phyloP scores from a whole-genome alignment of 2,888 invertebrate species.

The Hartigia nigra region DNA sequence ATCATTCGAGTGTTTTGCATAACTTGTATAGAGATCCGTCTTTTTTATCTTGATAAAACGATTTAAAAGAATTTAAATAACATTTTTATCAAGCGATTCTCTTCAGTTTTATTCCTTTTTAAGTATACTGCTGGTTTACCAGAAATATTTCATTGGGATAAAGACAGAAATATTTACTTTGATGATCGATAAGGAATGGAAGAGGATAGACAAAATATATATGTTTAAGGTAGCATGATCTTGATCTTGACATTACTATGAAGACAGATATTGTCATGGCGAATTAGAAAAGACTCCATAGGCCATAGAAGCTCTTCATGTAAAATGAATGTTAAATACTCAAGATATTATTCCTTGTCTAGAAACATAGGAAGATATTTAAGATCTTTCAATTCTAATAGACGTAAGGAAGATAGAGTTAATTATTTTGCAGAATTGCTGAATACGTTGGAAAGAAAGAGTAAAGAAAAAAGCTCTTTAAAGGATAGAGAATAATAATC shows the following conservation, averaged over 20 bases:
- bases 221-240: neutral
- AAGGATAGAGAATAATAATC: neutral
- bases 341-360: neutral
- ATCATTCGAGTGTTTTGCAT: neutral
- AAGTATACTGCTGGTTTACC: neutral
- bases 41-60: neutral
- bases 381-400: neutral
- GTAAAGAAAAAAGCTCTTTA: neutral
- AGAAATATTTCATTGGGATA: neutral
- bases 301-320: neutral
- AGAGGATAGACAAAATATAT: neutral
- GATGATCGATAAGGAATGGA: neutral
- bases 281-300: neutral
- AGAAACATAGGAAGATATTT: neutral
- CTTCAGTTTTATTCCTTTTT: neutral
- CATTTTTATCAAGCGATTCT: neutral
- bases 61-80: neutral
- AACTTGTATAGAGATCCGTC: neutral
- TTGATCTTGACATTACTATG: neutral
- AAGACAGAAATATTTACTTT: neutral
- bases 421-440: neutral
- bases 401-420: neutral
- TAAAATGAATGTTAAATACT: neutral
- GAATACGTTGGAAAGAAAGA: neutral
- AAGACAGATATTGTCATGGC: neutral